phyloP scores from a whole-genome alignment of 2,113 vertebrate species.

The Lophius piscatorius region DNA sequence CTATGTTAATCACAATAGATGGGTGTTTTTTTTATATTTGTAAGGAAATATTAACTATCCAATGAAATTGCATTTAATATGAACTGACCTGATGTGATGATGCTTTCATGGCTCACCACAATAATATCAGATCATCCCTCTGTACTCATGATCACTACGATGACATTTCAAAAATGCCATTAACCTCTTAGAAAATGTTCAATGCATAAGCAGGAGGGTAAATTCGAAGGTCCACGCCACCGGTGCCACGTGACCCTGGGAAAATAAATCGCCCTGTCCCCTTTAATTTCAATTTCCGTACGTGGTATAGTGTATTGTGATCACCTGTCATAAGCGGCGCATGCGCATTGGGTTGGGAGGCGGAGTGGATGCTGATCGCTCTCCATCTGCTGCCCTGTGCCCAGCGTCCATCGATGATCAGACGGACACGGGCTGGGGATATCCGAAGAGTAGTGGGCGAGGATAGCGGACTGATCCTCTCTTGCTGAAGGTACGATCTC shows the following conservation, averaged over 20 bases:
- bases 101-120: background rate
- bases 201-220: conserved; percentile 4
- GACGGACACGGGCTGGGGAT: conserved; percentile 37
- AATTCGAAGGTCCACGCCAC: conserved; percentile 13
- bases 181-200: conserved; percentile 7
- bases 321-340: conserved; percentile 79
- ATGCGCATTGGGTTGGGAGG: conserved; percentile 79
- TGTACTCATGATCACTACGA: conserved; percentile 9
- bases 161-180: conserved; percentile 38
- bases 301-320: conserved; percentile 79
- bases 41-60: background rate
- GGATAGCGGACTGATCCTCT: conserved; percentile 63
- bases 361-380: conserved; percentile 73
- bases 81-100: background rate
- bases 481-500: conserved; percentile 55
- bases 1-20: too few relatives aligned
- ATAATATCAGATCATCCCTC: conserved; percentile 6
- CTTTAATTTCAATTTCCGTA: conserved; percentile 81
- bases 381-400: conserved; percentile 69
- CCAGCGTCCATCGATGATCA: conserved; percentile 69
- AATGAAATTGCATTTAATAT: background rate
- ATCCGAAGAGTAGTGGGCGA: conserved; percentile 36
- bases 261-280: conserved; percentile 65
- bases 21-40: background rate
- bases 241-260: conserved; percentile 42